A percentile compares a stretch with the other conserved stretches of the same genome.
Evolutionary conservation across 1,140 invertebrate species (phyloP).

Genomic region (Ditylenchus dipsaci): DNA sequence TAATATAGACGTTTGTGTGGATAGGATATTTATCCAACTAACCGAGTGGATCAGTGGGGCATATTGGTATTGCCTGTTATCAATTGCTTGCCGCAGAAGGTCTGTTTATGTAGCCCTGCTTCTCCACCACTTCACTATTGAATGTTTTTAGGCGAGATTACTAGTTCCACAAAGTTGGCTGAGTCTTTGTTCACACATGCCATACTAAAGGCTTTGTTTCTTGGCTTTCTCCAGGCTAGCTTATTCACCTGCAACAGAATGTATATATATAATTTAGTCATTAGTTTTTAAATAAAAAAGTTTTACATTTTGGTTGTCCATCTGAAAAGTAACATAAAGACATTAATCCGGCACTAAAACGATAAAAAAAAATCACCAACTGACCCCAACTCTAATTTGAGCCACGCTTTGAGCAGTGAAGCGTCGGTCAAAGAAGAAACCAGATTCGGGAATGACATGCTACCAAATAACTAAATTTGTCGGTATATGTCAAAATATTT

Average conservation of each 20-base stretch:
- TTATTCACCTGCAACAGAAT: not conserved
- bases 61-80: too few species aligned
- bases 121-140: not conserved
- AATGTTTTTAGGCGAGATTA: conserved; percentile 22
- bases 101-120: not conserved
- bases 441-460: conserved; percentile 25
- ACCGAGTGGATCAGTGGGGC: not conserved
- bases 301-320: not conserved
- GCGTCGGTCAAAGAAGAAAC: conserved; percentile 25
- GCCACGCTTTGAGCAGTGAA: conserved; percentile 14
- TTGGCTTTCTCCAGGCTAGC: too few species aligned
- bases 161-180: conserved; percentile 27
- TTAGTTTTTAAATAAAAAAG: not conserved
- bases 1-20: not conserved
- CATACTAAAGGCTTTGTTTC: conserved; percentile 7
- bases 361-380: too few species aligned
- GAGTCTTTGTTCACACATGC: conserved; percentile 15
- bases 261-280: not conserved
- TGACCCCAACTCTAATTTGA: conserved; percentile 18
- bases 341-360: not conserved
- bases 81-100: not conserved
- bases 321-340: not conserved
- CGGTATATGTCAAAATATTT: too few species aligned
- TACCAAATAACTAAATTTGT: conserved; percentile 5
- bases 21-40: too few species aligned